Evolutionary conservation across 92 coral and sea anemone genomes (phyloP), one percentile per base, ranked within the genome.

Genomic region (Palythoa caribaeorum): DNA sequence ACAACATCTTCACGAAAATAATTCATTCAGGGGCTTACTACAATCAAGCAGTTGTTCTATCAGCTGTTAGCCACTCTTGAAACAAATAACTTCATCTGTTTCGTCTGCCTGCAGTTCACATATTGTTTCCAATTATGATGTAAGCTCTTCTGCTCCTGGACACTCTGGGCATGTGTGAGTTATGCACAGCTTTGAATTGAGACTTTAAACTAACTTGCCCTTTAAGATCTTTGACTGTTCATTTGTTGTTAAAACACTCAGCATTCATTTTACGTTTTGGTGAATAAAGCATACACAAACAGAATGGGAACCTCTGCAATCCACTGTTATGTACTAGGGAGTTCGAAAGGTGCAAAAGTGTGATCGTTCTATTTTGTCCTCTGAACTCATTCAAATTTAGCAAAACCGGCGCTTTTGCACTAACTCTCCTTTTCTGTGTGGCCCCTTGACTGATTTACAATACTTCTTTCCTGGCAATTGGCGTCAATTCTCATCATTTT

Each of bases 31-130:
- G 63, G 69, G 69, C 83, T 5, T 77, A 77, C 83, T 11, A 13
- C 83, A 52, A 48, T 77, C 68, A 68, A 53, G 83, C 83, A 77
- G 81, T 52, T 52, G 48, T 77, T 48, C 69, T 48, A 19, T 52
- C 83, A 77, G 28, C 68, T 77, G 83, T 77, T 77, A 77, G 50
- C 83, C 83, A 77, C 80, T 76, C 80, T 76, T 76, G 39, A 47
- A 76, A 28, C 48, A 38, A 48, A 76, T 60, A 76, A 77, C 40
- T 77, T 77, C 69, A 77, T 77, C 69, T 1, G 50, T 54, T 78
- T 55, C 69, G 69, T 78, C 83, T 55, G 21, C 78, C 36, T 40
- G 51, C 14, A 78, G 70, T 37, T 78, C 69, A 55, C 70, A 78
- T 37, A 21, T 10, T 53, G 70, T 55, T 78, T 78, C 48, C 65